Conservation (phyloP, 2,797 vertebrate genomes). For the Enteromius fasciolatus region DNA sequence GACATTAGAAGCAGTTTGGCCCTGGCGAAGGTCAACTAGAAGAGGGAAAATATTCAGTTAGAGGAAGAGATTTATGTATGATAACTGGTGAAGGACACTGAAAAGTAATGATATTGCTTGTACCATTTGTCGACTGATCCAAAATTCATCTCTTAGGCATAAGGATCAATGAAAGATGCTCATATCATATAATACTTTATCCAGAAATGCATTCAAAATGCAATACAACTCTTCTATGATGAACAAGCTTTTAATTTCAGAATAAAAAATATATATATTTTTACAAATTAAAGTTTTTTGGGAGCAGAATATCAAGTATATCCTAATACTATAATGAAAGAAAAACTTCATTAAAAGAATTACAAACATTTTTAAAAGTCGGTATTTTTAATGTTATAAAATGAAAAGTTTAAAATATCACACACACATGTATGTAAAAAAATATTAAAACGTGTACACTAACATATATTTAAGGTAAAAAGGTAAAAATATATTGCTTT, state of each 20-base stretch:
- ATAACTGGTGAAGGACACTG: background rate
- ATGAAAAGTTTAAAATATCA: background rate
- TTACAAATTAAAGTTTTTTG: no score
- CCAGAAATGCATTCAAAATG: background rate
- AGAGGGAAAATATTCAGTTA: conserved; percentile 51
- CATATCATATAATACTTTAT: background rate
- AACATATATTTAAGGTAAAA: background rate
- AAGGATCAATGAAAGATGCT: background rate
- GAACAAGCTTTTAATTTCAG: background rate
- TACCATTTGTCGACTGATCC: background rate
- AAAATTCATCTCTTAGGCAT: background rate
- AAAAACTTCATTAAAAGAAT: background rate
- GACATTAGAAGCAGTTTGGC: conserved; percentile 91
- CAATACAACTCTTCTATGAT: background rate
- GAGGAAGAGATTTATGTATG: conserved; percentile 9
- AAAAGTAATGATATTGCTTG: background rate
- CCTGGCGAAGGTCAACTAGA: conserved; percentile 84
- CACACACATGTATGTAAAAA: background rate
- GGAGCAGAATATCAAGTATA: background rate
- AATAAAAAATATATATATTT: background rate
- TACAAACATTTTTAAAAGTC: background rate
- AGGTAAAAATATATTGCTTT: background rate
- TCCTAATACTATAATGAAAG: background rate
- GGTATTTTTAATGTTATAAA: background rate
- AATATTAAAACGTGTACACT: background rate